Conservation (phyloP, 2,888 invertebrate genomes). For the Andricus quercusramuli region DNA sequence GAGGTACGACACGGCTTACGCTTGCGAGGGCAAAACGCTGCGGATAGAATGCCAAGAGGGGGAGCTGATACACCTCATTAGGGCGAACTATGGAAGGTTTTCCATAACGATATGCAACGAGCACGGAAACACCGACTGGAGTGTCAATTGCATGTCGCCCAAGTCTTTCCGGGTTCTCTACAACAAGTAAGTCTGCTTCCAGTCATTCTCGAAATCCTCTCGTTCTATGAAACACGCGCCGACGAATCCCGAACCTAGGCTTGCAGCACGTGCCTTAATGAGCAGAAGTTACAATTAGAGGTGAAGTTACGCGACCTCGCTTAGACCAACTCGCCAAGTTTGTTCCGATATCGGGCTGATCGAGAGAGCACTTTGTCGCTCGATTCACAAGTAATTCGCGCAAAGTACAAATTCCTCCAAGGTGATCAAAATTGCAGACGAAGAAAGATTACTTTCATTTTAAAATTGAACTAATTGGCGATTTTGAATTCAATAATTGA, state of each 20-base stretch:
- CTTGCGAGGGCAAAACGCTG: conserved; percentile 95
- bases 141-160: conserved; percentile 96
- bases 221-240: conserved; percentile 6
- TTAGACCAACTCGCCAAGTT: background rate
- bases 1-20: conserved; percentile 95
- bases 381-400: background rate
- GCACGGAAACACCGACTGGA: conserved; percentile 97
- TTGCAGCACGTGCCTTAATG: conserved; percentile 14
- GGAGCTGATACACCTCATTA: conserved; percentile 93
- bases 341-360: conserved; percentile 1
- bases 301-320: conserved; percentile 13
- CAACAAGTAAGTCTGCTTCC: conserved; percentile 84
- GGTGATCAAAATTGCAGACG: background rate
- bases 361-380: background rate
- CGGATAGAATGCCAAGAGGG: conserved; percentile 93
- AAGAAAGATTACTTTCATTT: background rate
- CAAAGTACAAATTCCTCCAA: background rate
- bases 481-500: background rate
- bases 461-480: background rate
- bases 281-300: conserved; percentile 22
- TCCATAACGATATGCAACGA: conserved; percentile 98
- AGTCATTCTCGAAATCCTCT: background rate
- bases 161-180: conserved; percentile 93
- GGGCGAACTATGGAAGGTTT: conserved; percentile 97
- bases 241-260: conserved; percentile 20